Evolutionary conservation across 2,888 invertebrate genomes (phyloP), one percentile per base, ranked within the genome.

Genomic region (Quadroppia sp.): DNA sequence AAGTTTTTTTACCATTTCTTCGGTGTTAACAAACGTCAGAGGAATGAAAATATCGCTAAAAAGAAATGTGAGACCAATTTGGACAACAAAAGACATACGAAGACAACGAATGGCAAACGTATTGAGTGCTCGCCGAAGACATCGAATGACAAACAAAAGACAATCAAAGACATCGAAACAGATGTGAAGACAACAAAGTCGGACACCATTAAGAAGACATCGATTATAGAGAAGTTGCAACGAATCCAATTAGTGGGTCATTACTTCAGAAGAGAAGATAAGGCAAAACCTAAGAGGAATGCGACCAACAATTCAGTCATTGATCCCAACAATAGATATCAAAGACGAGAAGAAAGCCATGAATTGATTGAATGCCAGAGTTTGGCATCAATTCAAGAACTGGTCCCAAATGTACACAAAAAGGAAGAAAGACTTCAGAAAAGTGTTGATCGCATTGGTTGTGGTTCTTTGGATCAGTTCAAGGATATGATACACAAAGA

Each of bases 331-430:
- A 9, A 50, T 7, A 50, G 17, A 45, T n/a, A 9, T 50, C 4
- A 15, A 20, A 50, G 4, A n/a, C n/a, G 1, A 50, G 20, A 20
- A 50, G 50, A n/a, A 17, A 45, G 13, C 45, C 6, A 17, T 20
- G n/a, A 50, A n/a, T 20, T 50, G 50, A 50, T 45, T 17, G 3
- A 17, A 2, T 17, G 13, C 13, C 6, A n/a, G 45, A 45, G 50
- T 50, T 50, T 50, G 50, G 50, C n/a, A 20, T 50, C 50, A n/a
- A 50, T 50, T n/a, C 15, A n/a, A n/a, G 50, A 50, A 50, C 7
- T 50, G 50, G n/a, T 3, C 1, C 7, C n/a, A n/a, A 50, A 50
- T 50, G 50, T 50, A 6, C n/a, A 20, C 20, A 50, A 50, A 50
- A 20, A 9, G 2, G 20, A 50, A 3, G 50, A 50, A 50, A 50